A percentile compares a stretch with the other conserved stretches of the same genome.
Evolutionary conservation across 1,140 invertebrate genomes (phyloP).

Genomic region (Brachionus sp.): DNA sequence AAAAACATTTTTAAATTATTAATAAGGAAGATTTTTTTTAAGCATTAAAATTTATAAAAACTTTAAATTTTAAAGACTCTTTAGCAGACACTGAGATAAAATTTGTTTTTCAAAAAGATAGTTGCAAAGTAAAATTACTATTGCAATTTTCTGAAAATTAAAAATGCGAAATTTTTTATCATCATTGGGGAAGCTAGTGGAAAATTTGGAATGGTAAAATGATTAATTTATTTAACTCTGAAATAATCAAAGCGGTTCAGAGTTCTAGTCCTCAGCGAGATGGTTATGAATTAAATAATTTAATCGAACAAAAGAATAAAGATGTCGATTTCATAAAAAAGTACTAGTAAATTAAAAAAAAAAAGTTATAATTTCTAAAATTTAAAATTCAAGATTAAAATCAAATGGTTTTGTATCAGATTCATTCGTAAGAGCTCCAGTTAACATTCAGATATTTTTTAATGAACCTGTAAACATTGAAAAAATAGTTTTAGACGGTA

Average conservation of each 20-base stretch:
- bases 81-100: background rate
- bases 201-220: background rate
- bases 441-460: background rate
- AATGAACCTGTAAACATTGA: constrained; percentile 3
- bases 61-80: too few species aligned
- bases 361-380: background rate
- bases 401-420: constrained; percentile 17
- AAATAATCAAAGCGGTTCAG: background rate
- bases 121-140: background rate
- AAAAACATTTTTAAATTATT: too few species aligned
- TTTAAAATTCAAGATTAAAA: background rate
- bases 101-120: background rate
- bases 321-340: background rate
- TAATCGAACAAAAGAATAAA: background rate
- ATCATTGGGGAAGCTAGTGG: background rate
- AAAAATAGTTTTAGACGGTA: constrained; percentile 9
- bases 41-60: too few species aligned
- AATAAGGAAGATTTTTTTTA: too few species aligned
- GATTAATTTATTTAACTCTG: background rate
- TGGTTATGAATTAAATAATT: constrained; percentile 33
- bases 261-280: constrained; percentile 27
- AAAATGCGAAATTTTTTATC: background rate
- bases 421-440: constrained; percentile 8
- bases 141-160: background rate
- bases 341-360: background rate